Evolutionary conservation across 2,797 vertebrate species (phyloP).

Genomic region (Labroides dimidiatus): DNA sequence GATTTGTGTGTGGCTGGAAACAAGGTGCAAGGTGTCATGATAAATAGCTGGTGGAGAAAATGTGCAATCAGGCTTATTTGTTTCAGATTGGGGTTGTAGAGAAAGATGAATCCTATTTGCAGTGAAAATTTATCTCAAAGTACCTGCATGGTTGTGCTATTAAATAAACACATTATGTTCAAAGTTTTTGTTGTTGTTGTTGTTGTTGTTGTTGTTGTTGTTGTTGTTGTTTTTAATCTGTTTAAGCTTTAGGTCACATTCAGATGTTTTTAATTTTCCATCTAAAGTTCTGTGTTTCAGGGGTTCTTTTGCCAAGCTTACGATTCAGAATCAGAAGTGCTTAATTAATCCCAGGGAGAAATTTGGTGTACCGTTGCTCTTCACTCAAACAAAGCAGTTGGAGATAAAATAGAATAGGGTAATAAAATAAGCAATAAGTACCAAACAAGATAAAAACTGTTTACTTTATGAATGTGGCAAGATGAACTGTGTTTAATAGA

Average conservation of each 20-base stretch:
- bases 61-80: conserved; percentile 46
- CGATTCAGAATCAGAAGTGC: too few species aligned
- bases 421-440: too few species aligned
- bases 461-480: too few species aligned
- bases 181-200: too few species aligned
- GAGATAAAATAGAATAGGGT: too few species aligned
- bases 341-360: too few species aligned
- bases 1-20: conserved; percentile 54
- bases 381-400: too few species aligned
- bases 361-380: too few species aligned
- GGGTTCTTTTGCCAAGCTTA: neutral
- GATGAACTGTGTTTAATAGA: too few species aligned
- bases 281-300: conserved; percentile 2
- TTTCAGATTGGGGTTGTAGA: conserved; percentile 2
- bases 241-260: conserved; percentile 2
- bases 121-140: conserved; percentile 37
- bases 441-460: too few species aligned
- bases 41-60: conserved; percentile 46
- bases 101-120: conserved; percentile 12
- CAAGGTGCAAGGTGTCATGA: conserved; percentile 33
- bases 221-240: conserved; percentile 16
- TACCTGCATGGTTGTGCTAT: conserved; percentile 38
- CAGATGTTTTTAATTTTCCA: neutral
- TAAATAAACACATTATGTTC: conserved; percentile 3
- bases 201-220: too few species aligned